Evolutionary conservation across 2,797 vertebrate genomes (phyloP).

Genomic region (Euphonia xanthogaster): DNA sequence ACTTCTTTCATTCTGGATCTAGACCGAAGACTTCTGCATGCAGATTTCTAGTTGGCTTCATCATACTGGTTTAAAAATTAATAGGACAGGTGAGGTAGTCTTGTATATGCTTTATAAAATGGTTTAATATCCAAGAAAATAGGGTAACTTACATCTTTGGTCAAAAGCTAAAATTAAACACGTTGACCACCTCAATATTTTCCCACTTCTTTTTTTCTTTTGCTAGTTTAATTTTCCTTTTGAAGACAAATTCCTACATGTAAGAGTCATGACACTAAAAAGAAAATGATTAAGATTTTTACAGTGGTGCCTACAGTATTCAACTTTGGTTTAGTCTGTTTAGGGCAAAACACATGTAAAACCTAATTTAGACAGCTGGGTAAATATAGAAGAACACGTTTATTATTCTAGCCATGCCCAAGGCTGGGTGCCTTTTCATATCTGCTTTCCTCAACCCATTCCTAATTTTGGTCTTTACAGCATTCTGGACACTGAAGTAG

Average conservation of each 20-base stretch:
- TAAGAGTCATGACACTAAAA: background rate
- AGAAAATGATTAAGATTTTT: background rate
- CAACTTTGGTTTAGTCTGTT: background rate
- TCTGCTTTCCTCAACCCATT: background rate
- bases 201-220: background rate
- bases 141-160: fast-evolving
- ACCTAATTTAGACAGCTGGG: background rate
- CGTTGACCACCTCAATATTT: fast-evolving
- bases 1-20: background rate
- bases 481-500: background rate
- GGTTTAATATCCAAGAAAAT: background rate
- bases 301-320: background rate
- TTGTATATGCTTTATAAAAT: background rate
- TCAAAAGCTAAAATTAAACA: background rate
- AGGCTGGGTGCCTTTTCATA: background rate
- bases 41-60: background rate
- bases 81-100: background rate
- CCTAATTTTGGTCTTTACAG: background rate
- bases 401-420: background rate
- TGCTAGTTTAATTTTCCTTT: background rate
- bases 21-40: background rate
- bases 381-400: background rate
- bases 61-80: background rate
- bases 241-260: background rate
- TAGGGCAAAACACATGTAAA: background rate